phyloP scores from a whole-genome alignment of 2,113 vertebrate species.

The Scophthalmus maximus region DNA sequence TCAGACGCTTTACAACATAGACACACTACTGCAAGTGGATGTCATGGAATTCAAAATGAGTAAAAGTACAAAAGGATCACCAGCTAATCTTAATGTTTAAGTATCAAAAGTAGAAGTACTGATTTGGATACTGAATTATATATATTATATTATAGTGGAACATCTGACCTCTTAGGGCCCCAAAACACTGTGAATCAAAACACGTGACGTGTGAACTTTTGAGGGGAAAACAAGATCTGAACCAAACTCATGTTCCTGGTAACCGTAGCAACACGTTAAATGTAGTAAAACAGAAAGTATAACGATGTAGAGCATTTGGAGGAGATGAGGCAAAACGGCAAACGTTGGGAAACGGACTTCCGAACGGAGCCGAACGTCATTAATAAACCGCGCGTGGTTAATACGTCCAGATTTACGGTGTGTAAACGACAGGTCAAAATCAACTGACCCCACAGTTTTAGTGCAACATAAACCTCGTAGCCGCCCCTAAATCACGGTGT shows the following conservation, averaged over 20 bases:
- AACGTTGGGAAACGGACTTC: neutral
- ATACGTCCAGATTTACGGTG: conserved; percentile 50
- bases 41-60: too few relatives aligned
- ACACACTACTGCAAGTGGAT: too few relatives aligned
- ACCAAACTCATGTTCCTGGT: too few relatives aligned
- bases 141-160: neutral
- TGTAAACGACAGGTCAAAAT: conserved; percentile 54
- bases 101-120: too few relatives aligned
- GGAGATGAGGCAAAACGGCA: neutral
- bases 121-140: too few relatives aligned
- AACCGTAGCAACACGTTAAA: too few relatives aligned
- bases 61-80: too few relatives aligned
- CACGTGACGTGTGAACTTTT: too few relatives aligned
- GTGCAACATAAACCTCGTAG: conserved; percentile 56
- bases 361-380: neutral
- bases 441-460: conserved; percentile 6
- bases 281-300: too few relatives aligned
- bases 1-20: neutral
- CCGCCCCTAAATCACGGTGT: conserved; percentile 55
- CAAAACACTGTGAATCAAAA: neutral
- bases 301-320: too few relatives aligned
- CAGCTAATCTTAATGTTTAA: too few relatives aligned
- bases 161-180: neutral
- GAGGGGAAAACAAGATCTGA: too few relatives aligned
- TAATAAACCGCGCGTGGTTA: neutral